Base-by-base conservation (phyloP, 2,888 invertebrate genomes). In the Beris morrisii region DNA sequence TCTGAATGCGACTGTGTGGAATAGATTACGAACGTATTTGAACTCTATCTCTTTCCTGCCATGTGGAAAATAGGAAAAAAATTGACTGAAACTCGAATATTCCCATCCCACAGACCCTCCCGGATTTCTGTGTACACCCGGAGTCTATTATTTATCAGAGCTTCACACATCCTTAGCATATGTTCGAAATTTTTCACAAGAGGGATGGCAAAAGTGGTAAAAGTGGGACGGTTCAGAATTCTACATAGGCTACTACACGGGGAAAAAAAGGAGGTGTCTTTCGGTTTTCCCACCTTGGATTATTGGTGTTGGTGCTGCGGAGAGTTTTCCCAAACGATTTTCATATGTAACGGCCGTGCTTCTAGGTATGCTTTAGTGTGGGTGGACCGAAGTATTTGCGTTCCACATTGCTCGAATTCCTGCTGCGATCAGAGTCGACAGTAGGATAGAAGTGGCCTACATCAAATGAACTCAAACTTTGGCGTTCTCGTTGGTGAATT, bases 61-160 rank as follows among this genome's bases (percentile, higher is more conserved):
- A 54, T 43, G 44, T 43, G 30, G 61, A 63, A 69, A 69, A 69
- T 69, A 50, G 66, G 69, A 61, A 69, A 69, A 69, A 61, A 58
- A 69, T 69, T 69, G 67, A 69, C 67, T 69, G 45, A 52, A 46
- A 15, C 46, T 66, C 38, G 38, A 38, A 38, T 38, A 1, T 3
- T 9, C 44, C 58, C 53, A 65, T 50, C 5, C 65, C 65, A 50
- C 15, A 32, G 31, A 56, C 56, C 46, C 22, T 22, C 48, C 5
- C 9, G 48, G n/a, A 12, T 31, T 9, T 5, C 9, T 38, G 38
- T 38, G 9, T 38, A 9, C 38, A 9, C 38, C 48, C 48, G 46
- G 30, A 59, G 46, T 59, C 58, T 30, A 59, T 59, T 59, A 48
- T 59, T 48, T 30, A 57, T 45, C 57, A 9, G 46, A 5, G 31